Evolutionary conservation across 2,888 invertebrate genomes (phyloP), one percentile per base, ranked within the genome.

Genomic region (Cosmia trapezina): DNA sequence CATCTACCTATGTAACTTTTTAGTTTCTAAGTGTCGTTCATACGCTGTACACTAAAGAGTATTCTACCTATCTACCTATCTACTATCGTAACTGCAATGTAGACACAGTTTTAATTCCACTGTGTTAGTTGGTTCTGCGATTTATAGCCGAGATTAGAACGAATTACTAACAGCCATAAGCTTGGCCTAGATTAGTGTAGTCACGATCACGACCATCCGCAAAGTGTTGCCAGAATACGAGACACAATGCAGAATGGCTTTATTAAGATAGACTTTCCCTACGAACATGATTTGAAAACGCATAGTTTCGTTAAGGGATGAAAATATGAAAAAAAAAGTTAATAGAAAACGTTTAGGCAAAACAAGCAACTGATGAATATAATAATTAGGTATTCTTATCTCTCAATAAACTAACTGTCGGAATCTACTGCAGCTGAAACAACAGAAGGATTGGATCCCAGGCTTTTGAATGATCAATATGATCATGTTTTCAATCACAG

Each of bases 81-180:
- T 41, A 12, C 1, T 37, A 45, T 80, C 28, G 11, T 28, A 60
- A 59, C 45, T 81, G 33, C 59, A 56, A 71, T 60, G 56, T 64
- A 54, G 63, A 82, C 59, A 51, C 54, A 53, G 56, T 79, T 82
- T 82, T 63, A 61, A 79, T 67, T 81, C 67, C 12, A 47, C 33
- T 22, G 77, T 47, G 66, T 67, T 53, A 63, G 78, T 69, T 65
- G 59, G 62, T 73, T 68, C 28, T 45, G 51, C 71, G 59, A 62
- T 73, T 68, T 73, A 67, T 49, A 6, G 56, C 47, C 8, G 51
- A 82, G 85, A 67, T 82, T 76, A 82, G 73, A 77, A 80, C 75
- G 73, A 84, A 79, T 82, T 70, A 75, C 59, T 64, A 67, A 70
- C 70, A 81, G 49, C 73, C 65, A 67, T 78, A 62, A 56, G 60